phyloP scores from a whole-genome alignment of 2,113 vertebrate genomes.

The Cyprinodon tularosa region DNA sequence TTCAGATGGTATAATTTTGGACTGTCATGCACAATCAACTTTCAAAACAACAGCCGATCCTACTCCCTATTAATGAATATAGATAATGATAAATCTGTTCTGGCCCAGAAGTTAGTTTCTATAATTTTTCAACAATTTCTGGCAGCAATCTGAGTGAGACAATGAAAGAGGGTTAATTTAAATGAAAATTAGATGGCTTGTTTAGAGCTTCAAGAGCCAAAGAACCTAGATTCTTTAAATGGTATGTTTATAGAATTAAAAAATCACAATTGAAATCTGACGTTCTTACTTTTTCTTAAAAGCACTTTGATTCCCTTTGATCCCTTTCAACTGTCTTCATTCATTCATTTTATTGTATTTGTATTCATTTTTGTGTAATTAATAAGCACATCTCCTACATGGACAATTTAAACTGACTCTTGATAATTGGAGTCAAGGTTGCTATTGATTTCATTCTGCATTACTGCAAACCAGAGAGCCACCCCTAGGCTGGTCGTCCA shows the following conservation, averaged over 20 bases:
- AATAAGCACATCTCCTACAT: slow-evolving; percentile 13
- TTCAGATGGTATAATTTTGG: slow-evolving; percentile 57
- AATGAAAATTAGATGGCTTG: slow-evolving; percentile 28
- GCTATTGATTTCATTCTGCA: slow-evolving; percentile 17
- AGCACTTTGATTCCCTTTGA: background rate
- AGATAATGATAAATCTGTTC: slow-evolving; percentile 34
- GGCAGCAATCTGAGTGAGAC: slow-evolving; percentile 19
- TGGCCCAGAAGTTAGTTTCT: slow-evolving; percentile 30
- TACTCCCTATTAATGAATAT: slow-evolving; percentile 34
- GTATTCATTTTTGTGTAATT: background rate
- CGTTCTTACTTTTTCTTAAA: fast-evolving
- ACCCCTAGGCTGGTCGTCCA: background rate
- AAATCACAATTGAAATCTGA: background rate
- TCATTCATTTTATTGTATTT: background rate
- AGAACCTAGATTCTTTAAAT: background rate
- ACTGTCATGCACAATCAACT: slow-evolving; percentile 59
- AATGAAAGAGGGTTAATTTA: background rate
- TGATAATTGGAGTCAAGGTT: slow-evolving; percentile 24
- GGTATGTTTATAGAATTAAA: background rate
- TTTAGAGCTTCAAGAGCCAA: slow-evolving; percentile 1
- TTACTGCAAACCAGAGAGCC: background rate
- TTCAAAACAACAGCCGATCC: slow-evolving; percentile 41
- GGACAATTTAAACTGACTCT: slow-evolving; percentile 1
- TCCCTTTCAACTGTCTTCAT: background rate
- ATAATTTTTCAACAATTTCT: slow-evolving; percentile 7